These are phyloP conservation scores for Drosophila ogumai DNA, from an alignment of 1,140 invertebrate species.

Conservation along the genomic window DNA sequence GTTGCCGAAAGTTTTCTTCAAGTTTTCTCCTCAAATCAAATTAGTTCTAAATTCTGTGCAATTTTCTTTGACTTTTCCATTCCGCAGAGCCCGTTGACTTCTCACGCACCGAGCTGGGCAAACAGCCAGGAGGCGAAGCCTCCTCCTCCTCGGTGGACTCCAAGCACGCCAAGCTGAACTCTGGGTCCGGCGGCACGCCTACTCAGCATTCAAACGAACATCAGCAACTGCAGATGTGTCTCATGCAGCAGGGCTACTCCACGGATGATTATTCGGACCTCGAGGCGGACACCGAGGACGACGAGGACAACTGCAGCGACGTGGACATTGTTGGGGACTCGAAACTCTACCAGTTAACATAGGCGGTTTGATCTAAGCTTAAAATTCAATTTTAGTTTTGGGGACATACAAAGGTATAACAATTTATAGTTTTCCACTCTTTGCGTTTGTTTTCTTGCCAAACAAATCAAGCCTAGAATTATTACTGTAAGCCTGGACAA, in stretches of 20 bases:
- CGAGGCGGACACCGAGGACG: conserved; percentile 70
- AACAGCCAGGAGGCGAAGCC: conserved; percentile 53
- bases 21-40: conserved; percentile 68
- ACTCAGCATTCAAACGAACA: conserved; percentile 43
- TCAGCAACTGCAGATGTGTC: conserved; percentile 78
- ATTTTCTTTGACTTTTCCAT: conserved; percentile 37
- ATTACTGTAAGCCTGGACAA: conserved; percentile 3
- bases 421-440: not conserved
- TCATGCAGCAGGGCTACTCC: conserved; percentile 78
- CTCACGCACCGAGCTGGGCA: conserved; percentile 73
- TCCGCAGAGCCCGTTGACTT: conserved; percentile 84
- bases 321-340: conserved; percentile 84
- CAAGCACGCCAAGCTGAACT: conserved; percentile 40
- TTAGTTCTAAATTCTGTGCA: conserved; percentile 66
- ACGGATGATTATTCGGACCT: conserved; percentile 79
- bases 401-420: conserved; percentile 8
- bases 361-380: conserved; percentile 35
- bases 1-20: conserved; percentile 56
- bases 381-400: conserved; percentile 1
- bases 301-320: conserved; percentile 82
- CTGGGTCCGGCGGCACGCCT: conserved; percentile 19
- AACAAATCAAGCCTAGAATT: not conserved
- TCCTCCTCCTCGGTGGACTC: conserved; percentile 26
- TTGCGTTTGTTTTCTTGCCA: not conserved
- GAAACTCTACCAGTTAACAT: conserved; percentile 82